Evolutionary conservation across 1,140 invertebrate genomes (phyloP).

Genomic region (Drosophila bocki): DNA sequence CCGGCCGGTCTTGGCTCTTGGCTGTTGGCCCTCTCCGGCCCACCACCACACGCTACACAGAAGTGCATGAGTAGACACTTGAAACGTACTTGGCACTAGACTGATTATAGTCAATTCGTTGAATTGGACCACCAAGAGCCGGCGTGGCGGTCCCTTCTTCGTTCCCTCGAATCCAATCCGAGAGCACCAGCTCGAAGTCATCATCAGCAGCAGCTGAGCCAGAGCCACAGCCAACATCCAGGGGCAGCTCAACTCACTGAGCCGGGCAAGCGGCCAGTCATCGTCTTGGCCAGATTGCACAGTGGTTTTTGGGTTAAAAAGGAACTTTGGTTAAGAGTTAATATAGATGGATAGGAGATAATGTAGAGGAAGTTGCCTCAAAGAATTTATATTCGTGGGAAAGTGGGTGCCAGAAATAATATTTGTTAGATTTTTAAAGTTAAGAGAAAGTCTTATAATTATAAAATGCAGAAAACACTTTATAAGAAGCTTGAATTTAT

Average conservation of each 20-base stretch:
- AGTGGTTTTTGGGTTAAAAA: constrained; percentile 27
- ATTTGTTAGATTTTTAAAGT: neutral
- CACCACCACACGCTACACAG: constrained; percentile 45
- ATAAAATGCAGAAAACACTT: too few relatives aligned
- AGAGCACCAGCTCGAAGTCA: constrained; percentile 36
- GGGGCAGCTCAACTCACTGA: constrained; percentile 48
- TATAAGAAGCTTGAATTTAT: too few relatives aligned
- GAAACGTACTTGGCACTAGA: constrained; percentile 83
- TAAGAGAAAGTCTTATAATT: too few relatives aligned
- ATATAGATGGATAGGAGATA: neutral
- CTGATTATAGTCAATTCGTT: constrained; percentile 84
- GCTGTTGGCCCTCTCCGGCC: constrained; percentile 18
- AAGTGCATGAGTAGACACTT: constrained; percentile 81
- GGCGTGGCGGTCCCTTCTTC: constrained; percentile 35
- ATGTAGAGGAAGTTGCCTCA: neutral
- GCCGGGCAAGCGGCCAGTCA: constrained; percentile 69
- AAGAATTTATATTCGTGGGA: neutral
- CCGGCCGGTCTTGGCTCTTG: constrained; percentile 24
- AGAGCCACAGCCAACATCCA: constrained; percentile 33
- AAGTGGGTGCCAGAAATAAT: neutral
- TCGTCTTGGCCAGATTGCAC: constrained; percentile 43
- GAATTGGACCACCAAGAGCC: constrained; percentile 81
- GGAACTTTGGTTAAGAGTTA: neutral
- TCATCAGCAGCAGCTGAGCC: constrained; percentile 19
- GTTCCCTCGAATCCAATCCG: constrained; percentile 38